Conservation (phyloP, 2,113 vertebrate species). For the Cyprinus carpio region DNA sequence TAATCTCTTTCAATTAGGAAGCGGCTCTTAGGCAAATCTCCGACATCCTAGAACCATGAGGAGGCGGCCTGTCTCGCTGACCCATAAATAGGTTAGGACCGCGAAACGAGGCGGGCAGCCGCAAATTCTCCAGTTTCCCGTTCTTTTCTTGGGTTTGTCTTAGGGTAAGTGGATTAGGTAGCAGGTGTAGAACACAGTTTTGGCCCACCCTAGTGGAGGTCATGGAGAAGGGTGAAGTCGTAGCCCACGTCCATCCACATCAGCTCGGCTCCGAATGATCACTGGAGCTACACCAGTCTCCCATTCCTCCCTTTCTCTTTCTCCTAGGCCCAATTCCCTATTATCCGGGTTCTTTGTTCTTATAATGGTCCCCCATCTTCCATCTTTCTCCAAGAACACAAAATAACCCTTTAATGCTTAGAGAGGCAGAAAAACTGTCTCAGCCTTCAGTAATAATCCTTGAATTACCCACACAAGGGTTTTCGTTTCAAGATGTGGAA, state of each 20-base stretch:
- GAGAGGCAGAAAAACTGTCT: conserved; percentile 79
- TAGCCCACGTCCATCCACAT: conserved; percentile 40
- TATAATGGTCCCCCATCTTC: conserved; percentile 79
- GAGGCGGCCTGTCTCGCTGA: conserved; percentile 65
- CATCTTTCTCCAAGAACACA: conserved; percentile 75
- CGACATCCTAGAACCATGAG: conserved; percentile 72
- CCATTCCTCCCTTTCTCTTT: background rate
- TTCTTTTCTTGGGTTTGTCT: conserved; percentile 15
- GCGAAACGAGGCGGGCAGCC: conserved; percentile 53
- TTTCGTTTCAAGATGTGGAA: conserved; percentile 82
- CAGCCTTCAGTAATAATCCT: conserved; percentile 79
- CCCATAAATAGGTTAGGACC: conserved; percentile 68
- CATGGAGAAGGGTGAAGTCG: conserved; percentile 49
- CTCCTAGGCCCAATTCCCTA: conserved; percentile 75
- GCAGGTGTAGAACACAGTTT: conserved; percentile 61
- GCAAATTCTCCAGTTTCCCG: conserved; percentile 51
- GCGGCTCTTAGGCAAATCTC: conserved; percentile 75
- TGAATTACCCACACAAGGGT: conserved; percentile 82
- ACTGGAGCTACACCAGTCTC: conserved; percentile 23
- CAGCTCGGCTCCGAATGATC: conserved; percentile 61
- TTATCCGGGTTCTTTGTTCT: conserved; percentile 80
- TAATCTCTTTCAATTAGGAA: conserved; percentile 77
- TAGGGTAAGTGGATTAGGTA: conserved; percentile 72
- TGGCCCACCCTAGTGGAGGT: conserved; percentile 59
- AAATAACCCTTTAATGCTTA: conserved; percentile 83